Base-by-base conservation (phyloP, 2,888 invertebrate species). In the Aethes cnicana region DNA sequence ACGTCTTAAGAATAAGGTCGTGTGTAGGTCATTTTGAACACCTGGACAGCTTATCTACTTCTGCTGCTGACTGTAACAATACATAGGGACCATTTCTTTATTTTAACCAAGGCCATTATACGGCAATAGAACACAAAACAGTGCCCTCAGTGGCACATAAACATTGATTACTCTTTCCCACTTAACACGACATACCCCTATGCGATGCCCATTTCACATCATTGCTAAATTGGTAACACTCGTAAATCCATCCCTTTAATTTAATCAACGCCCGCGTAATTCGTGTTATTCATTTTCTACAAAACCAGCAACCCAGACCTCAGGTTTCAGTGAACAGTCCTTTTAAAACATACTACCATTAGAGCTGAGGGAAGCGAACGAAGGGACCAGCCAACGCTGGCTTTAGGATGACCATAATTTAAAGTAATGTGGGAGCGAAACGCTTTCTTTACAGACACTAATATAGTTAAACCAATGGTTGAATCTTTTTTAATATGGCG, bases 161-260 rank as follows among this genome's bases (percentile, higher is more conserved):
- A 28, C 50, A 43, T 30, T 53, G 50, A 47, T 56, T 41, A 47
- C 53, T 68, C 64, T 74, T 67, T 68, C 61, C 72, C 77, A 83
- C 72, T 82, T 78, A 77, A 75, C 64, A 59, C 57, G 66, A 59
- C 64, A 58, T 59, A 58, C 84, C 86, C 84, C 84, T 82, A 85
- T 85, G 59, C 66, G 62, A n/a, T 74, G 69, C 76, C 80, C 76
- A 83, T 81, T 85, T 80, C 77, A 79, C 75, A 75, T 83, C 81
- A 83, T 80, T 84, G 87, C 86, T 86, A 83, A 87, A 87, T 87
- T 86, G 85, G 79, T 73, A 72, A 63, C 61, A 66, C 43, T 77
- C 85, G 86, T 89, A 89, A 88, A 86, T 88, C 72, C 66, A 76
- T 72, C 80, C 76, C 68, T 84, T 86, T 87, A 88, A 88, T 89